Percentiles rank a stretch among this genome's conserved stretches.
Evolutionary conservation across 2,888 invertebrate genomes (phyloP).

Genomic region (Drymonia ruficornis): DNA sequence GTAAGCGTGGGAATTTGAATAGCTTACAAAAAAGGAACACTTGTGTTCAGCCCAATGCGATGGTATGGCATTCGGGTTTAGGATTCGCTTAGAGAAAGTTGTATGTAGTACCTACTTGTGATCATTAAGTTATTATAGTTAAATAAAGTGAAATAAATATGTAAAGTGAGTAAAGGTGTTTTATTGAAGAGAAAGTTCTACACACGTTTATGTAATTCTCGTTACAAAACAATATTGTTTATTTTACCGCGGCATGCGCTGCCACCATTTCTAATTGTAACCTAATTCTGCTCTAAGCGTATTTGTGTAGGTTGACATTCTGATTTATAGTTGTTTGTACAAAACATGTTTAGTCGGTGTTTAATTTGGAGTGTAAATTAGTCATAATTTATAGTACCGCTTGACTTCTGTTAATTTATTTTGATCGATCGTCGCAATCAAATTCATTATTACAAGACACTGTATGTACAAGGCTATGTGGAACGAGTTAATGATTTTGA

Average conservation of each 20-base stretch:
- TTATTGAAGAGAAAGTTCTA: no score
- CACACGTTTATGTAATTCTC: conserved; percentile 37
- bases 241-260: conserved; percentile 26
- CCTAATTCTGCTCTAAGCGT: conserved; percentile 28
- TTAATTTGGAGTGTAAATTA: conserved; percentile 14
- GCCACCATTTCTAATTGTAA: conserved; percentile 26
- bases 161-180: no score
- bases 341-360: conserved; percentile 15
- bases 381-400: conserved; percentile 1
- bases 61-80: no score
- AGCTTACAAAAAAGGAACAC: no score
- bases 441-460: conserved; percentile 3
- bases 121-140: no score
- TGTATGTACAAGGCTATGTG: neutral
- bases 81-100: no score
- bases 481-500: conserved; percentile 7
- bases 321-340: conserved; percentile 23
- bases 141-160: no score
- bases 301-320: conserved; percentile 20
- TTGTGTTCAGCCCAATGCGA: no score
- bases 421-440: conserved; percentile 5
- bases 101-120: no score
- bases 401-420: conserved; percentile 6
- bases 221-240: conserved; percentile 36
- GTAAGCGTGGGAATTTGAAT: no score